Percentiles rank a stretch among this genome's conserved stretches.
phyloP scores from a whole-genome alignment of 2,113 vertebrate species.

The Potamarius usumacintae region DNA sequence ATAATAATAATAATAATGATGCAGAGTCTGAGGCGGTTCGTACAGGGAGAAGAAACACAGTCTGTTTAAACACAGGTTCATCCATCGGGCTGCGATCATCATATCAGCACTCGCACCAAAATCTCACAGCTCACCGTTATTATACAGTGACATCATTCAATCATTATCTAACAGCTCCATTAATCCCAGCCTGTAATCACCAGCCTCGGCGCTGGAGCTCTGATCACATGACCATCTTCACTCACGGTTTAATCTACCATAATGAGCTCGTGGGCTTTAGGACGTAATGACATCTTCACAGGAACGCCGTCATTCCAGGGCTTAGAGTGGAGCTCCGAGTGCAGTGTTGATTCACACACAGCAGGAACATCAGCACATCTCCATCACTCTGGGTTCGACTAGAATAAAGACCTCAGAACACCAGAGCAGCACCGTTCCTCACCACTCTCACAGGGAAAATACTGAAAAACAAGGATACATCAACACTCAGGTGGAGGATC shows the following conservation, averaged over 20 bases:
- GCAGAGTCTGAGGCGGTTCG: neutral
- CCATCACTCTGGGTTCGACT: too few species aligned
- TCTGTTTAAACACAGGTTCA: too few species aligned
- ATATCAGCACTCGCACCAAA: neutral
- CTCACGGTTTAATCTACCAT: neutral
- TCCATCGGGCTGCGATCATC: neutral
- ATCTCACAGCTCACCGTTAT: neutral
- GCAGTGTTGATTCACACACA: neutral
- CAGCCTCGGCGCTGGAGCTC: neutral
- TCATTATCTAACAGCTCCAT: conserved; percentile 11
- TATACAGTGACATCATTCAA: neutral
- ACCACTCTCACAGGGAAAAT: neutral
- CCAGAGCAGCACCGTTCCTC: too few species aligned
- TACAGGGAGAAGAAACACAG: neutral
- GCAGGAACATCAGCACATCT: neutral
- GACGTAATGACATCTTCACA: neutral
- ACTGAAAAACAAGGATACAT: neutral
- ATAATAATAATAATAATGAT: too few species aligned
- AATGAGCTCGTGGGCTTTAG: neutral
- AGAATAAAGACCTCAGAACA: too few species aligned
- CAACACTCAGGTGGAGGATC: neutral
- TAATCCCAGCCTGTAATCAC: conserved; percentile 7
- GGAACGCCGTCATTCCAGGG: neutral
- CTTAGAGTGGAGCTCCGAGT: neutral
- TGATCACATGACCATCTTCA: neutral